phyloP scores from a whole-genome alignment of 2,797 vertebrate genomes.

The Peromyscus eremicus region DNA sequence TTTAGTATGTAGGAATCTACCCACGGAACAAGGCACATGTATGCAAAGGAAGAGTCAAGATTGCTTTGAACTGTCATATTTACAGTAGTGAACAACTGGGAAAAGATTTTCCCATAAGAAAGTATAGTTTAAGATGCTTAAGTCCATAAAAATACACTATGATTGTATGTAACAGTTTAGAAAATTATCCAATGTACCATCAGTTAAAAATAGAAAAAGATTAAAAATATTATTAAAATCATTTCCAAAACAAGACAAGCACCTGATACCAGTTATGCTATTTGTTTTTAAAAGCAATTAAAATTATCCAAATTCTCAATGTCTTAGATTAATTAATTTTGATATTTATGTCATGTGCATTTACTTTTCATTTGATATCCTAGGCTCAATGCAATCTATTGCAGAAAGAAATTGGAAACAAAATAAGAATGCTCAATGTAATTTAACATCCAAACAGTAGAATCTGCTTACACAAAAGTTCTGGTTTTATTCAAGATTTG shows the following conservation, averaged over 20 bases:
- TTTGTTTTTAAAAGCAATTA: neutral
- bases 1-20: neutral
- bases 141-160: neutral
- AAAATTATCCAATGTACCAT: neutral
- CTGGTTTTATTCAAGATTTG: slow-evolving; percentile 48
- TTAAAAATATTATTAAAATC: neutral
- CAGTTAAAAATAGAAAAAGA: neutral
- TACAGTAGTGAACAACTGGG: neutral
- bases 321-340: slow-evolving; percentile 33
- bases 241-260: slow-evolving; percentile 26
- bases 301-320: neutral
- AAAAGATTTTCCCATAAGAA: neutral
- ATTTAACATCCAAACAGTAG: neutral
- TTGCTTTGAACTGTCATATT: neutral
- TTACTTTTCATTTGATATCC: slow-evolving; percentile 51
- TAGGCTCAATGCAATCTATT: neutral
- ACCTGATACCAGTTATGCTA: slow-evolving; percentile 8
- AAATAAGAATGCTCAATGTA: neutral
- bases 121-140: neutral
- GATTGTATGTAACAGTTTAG: neutral
- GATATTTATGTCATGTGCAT: neutral
- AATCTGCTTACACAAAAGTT: neutral
- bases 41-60: slow-evolving; percentile 7
- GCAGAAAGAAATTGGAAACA: slow-evolving; percentile 31
- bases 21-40: neutral